Evolutionary conservation across 2,888 invertebrate species (phyloP).

Genomic region (Heliconius ethilla): DNA sequence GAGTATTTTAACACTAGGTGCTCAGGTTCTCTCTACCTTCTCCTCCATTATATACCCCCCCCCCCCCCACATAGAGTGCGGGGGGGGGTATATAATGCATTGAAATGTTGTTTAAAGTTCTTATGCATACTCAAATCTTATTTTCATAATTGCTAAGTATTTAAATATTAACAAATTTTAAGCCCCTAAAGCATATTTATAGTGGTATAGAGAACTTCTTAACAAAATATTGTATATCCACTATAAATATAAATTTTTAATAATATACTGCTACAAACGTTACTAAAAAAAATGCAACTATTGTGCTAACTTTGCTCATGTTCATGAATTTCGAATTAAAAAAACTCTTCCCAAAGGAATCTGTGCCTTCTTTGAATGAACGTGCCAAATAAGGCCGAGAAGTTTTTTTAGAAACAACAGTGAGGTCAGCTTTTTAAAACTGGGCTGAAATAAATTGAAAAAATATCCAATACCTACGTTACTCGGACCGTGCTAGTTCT

Average conservation of each 20-base stretch:
- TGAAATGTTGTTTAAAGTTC: too few relatives aligned
- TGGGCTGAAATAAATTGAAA: slow-evolving; percentile 5
- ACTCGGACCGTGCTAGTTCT: not conserved
- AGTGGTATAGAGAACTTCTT: too few relatives aligned
- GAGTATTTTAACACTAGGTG: not conserved
- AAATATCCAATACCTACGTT: slow-evolving; percentile 10
- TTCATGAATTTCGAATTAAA: slow-evolving; percentile 7
- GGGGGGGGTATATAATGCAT: too few relatives aligned
- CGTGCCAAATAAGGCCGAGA: slow-evolving; percentile 9
- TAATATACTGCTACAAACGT: not conserved
- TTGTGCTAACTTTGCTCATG: not conserved
- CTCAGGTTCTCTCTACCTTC: too few relatives aligned
- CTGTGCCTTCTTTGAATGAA: slow-evolving; percentile 11
- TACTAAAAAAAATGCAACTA: not conserved
- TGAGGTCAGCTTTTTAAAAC: slow-evolving; percentile 9
- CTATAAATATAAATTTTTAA: not conserved
- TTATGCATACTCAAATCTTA: too few relatives aligned
- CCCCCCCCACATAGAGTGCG: too few relatives aligned
- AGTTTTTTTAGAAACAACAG: not conserved
- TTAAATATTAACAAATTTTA: too few relatives aligned
- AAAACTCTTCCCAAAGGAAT: not conserved
- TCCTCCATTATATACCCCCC: too few relatives aligned
- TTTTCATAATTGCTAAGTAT: too few relatives aligned
- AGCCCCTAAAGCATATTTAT: too few relatives aligned
- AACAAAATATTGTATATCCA: too few relatives aligned